These are phyloP conservation scores for Eubasilissa splendida DNA, from an alignment of 2,888 invertebrate genomes.

Conservation along the genomic window DNA sequence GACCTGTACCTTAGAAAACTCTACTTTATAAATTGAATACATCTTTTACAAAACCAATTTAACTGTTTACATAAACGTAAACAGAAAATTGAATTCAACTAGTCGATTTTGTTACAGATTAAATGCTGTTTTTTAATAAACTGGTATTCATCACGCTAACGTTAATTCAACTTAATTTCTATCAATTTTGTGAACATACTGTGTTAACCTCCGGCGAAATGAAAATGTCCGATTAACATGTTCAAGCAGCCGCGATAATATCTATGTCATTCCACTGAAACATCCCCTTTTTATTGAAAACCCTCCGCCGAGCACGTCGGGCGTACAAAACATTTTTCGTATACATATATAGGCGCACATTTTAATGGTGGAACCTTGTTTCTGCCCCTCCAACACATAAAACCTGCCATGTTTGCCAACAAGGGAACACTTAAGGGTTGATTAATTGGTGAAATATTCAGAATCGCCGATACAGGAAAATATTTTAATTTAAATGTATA, in stretches of 20 bases:
- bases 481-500: slow-evolving; percentile 10
- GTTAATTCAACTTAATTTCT: background rate
- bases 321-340: background rate
- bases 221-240: slow-evolving; percentile 31
- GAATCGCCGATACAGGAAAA: slow-evolving; percentile 21
- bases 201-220: slow-evolving; percentile 2
- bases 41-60: too few species aligned
- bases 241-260: slow-evolving; percentile 13
- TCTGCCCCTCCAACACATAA: slow-evolving; percentile 17
- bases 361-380: slow-evolving; percentile 27
- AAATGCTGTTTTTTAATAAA: too few species aligned
- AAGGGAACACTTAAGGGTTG: slow-evolving; percentile 31
- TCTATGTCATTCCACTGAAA: background rate
- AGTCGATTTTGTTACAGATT: too few species aligned
- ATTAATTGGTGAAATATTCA: slow-evolving; percentile 34
- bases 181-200: slow-evolving; percentile 13
- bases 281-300: slow-evolving; percentile 29
- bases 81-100: too few species aligned
- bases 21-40: too few species aligned
- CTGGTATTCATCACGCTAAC: too few species aligned
- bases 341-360: background rate
- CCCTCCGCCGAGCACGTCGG: background rate
- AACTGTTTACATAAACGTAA: too few species aligned
- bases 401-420: slow-evolving; percentile 19
- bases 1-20: too few species aligned